Base-by-base conservation (phyloP, 1,140 invertebrate genomes). In the Drosophila parvula region DNA sequence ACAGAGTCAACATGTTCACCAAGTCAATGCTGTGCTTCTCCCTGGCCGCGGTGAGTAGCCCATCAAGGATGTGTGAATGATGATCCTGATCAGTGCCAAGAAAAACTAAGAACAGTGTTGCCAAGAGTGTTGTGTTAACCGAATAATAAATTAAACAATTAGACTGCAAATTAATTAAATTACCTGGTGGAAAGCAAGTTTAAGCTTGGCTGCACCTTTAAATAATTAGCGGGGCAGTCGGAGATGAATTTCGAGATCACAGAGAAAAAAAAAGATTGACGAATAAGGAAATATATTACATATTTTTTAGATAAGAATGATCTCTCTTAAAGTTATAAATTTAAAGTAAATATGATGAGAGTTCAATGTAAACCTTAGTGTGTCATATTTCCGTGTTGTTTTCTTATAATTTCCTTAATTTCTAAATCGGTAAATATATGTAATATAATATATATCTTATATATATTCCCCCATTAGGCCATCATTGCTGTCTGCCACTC, bases 11-110 rank as follows among this genome's bases (percentile, higher is more conserved):
- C 28, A 91, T 91, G 90, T 84, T 79, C 71, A 68, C 74, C 59
- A 90, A 90, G 74, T 62, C 79, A 1, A 62, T 91, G 55, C 40
- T 90, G 47, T 70, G 70, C 65, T 60, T 90, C 73, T 70, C 47
- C 68, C 73, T 91, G 74, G 70, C 88, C 64, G 90, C 84, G 90
- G 90, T 91, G 69, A 91, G 71, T 73, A 75, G n/a, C 16, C 8
- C 11, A 60, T 22, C 32, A 67, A 69, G 73, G 67, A 79, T 38
- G 14, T 41, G 14, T 36, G 18, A 27, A 43, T 3, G 12, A 8
- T 36, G 12, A 57, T 82, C 61, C 57, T 79, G 69, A 56, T 36
- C 16, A 56, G 73, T 73, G 68, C 3, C 27, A 0, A 58, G 56
- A 38, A 36, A 22, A n/a, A n/a, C n/a, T n/a, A n/a, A n/a, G n/a